A percentile compares a stretch with the other conserved stretches of the same genome.
Conservation (phyloP, 2,797 vertebrate genomes). For the Vultur gryphus region DNA sequence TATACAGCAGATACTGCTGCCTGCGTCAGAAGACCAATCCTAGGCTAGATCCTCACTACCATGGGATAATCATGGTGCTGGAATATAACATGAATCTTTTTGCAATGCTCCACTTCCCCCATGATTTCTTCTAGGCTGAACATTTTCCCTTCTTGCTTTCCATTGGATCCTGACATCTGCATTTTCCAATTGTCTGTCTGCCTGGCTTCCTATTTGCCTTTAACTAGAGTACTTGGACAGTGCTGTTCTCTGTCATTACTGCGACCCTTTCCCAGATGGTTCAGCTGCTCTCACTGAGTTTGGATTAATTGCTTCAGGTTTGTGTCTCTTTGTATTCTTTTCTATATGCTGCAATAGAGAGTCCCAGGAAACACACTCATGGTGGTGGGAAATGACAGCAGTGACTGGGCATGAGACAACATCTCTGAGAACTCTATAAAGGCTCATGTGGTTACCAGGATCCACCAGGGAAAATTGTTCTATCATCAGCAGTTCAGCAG, state of each 20-base stretch:
- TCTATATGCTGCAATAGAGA: background rate
- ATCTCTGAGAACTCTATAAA: background rate
- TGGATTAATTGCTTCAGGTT: background rate
- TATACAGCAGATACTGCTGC: background rate
- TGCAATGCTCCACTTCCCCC: background rate
- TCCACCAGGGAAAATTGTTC: background rate
- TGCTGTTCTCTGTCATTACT: background rate
- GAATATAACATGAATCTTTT: background rate
- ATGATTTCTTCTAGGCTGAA: background rate
- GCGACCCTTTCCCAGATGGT: background rate
- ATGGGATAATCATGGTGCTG: background rate
- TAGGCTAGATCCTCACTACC: background rate
- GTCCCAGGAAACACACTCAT: background rate
- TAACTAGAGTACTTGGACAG: background rate
- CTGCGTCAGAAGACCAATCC: background rate
- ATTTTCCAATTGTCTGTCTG: background rate
- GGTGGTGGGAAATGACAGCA: background rate
- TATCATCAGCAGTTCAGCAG: rapidly evolving
- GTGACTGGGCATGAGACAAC: background rate
- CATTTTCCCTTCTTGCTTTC: background rate
- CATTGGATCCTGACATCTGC: background rate
- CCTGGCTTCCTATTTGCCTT: background rate
- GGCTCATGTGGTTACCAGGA: background rate
- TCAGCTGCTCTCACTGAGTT: background rate
- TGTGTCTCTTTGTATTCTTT: background rate